A percentile compares a stretch with the other conserved stretches of the same genome.
phyloP scores from a whole-genome alignment of 2,113 vertebrate genomes.

The Vicugna pacos region DNA sequence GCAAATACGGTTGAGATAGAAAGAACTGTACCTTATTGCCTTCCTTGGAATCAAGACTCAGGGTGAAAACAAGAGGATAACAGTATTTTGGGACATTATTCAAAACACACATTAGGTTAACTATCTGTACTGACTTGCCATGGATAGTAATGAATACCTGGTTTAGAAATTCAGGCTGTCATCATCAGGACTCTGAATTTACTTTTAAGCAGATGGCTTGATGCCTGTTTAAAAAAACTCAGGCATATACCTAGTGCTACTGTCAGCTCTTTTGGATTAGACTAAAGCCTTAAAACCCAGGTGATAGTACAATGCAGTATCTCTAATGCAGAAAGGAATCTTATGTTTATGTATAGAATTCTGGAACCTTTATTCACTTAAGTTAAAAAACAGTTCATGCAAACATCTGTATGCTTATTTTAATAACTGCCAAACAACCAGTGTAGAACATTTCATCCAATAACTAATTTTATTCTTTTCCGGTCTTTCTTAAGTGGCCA shows the following conservation, averaged over 20 bases:
- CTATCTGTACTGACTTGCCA: background rate
- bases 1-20: background rate
- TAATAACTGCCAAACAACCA: background rate
- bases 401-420: conserved; percentile 22
- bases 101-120: conserved; percentile 13
- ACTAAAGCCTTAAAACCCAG: background rate
- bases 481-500: background rate
- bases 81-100: background rate
- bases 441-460: background rate
- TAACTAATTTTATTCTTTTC: conserved; percentile 25
- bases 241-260: background rate
- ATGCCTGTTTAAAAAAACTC: conserved; percentile 18
- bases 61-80: background rate
- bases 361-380: background rate
- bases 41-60: background rate
- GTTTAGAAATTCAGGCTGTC: background rate
- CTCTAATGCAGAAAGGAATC: background rate
- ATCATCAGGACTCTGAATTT: background rate
- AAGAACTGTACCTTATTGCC: background rate
- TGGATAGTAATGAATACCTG: background rate
- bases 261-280: background rate
- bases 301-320: background rate
- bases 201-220: background rate
- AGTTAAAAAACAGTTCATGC: background rate
- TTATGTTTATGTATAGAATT: background rate